Evolutionary conservation across 2,888 invertebrate species (phyloP).

Genomic region (Spodoptera exigua): DNA sequence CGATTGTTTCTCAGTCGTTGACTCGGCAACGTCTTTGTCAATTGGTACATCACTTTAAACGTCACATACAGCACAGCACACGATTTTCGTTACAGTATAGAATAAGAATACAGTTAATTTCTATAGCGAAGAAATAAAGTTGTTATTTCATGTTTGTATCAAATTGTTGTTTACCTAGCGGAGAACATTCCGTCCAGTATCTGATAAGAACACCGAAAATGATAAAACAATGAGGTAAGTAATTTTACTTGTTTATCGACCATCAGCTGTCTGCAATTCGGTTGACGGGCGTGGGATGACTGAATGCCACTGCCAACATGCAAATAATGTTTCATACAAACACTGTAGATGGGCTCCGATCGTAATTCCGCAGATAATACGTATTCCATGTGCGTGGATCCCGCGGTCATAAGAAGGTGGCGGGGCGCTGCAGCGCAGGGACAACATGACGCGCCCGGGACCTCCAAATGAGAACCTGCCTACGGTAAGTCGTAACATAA

Average conservation of each 20-base stretch:
- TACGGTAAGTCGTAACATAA: constrained; percentile 77
- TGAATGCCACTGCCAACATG: constrained; percentile 65
- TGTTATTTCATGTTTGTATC: constrained; percentile 47
- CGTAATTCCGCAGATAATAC: constrained; percentile 76
- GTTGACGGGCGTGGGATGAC: constrained; percentile 63
- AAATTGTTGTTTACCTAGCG: constrained; percentile 35
- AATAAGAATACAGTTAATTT: constrained; percentile 22
- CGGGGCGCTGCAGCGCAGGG: constrained; percentile 48
- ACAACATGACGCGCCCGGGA: constrained; percentile 88
- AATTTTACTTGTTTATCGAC: constrained; percentile 36
- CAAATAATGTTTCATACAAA: constrained; percentile 48
- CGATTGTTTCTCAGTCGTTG: background rate
- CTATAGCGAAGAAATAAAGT: constrained; percentile 14
- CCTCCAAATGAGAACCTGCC: constrained; percentile 93
- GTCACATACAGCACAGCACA: constrained; percentile 31
- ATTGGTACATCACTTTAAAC: constrained; percentile 48
- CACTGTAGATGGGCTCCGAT: constrained; percentile 57
- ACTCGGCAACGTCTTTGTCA: constrained; percentile 17
- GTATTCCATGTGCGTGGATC: constrained; percentile 70
- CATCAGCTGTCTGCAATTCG: constrained; percentile 58
- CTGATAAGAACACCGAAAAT: constrained; percentile 40
- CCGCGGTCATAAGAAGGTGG: constrained; percentile 52
- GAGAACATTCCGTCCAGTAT: constrained; percentile 46
- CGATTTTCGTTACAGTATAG: constrained; percentile 9
- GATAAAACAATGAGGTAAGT: constrained; percentile 68